Conservation (phyloP, 37 sponge, comb jelly and placozoan species). For the Cliona cf. orientalis region DNA sequence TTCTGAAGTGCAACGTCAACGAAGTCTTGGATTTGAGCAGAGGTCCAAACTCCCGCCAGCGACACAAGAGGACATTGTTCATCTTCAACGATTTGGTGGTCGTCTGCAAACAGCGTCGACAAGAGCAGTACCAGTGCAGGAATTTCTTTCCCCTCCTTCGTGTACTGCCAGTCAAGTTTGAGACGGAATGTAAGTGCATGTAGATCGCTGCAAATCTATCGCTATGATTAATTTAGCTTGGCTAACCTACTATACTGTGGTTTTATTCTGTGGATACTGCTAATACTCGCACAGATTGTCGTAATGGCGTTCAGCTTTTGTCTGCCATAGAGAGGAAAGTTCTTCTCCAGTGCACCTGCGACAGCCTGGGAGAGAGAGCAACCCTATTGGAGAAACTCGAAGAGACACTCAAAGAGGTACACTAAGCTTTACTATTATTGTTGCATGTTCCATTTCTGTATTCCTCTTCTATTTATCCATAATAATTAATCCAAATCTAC, state of each 20-base stretch:
- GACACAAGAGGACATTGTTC: conserved; percentile 60
- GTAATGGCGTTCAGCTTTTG: conserved; percentile 54
- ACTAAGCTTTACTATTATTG: not conserved
- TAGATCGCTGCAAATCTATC: not conserved
- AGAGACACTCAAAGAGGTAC: conserved; percentile 52
- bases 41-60: conserved; percentile 15
- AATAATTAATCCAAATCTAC: too few species aligned
- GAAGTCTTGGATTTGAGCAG: conserved; percentile 35
- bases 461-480: too few species aligned
- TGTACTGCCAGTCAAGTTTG: conserved; percentile 45
- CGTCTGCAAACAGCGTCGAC: conserved; percentile 54
- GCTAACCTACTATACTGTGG: too few species aligned
- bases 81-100: conserved; percentile 82
- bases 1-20: conserved; percentile 32
- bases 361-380: conserved; percentile 19
- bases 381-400: conserved; percentile 34
- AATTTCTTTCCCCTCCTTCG: conserved; percentile 43
- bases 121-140: conserved; percentile 41
- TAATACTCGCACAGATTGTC: conserved; percentile 52
- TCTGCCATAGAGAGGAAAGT: conserved; percentile 47
- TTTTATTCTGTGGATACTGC: too few species aligned
- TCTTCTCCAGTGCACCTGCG: conserved; percentile 60
- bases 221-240: too few species aligned
- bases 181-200: conserved; percentile 28
- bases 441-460: too few species aligned